phyloP scores from a whole-genome alignment of 2,888 invertebrate genomes.

The Chloromyia formosa region DNA sequence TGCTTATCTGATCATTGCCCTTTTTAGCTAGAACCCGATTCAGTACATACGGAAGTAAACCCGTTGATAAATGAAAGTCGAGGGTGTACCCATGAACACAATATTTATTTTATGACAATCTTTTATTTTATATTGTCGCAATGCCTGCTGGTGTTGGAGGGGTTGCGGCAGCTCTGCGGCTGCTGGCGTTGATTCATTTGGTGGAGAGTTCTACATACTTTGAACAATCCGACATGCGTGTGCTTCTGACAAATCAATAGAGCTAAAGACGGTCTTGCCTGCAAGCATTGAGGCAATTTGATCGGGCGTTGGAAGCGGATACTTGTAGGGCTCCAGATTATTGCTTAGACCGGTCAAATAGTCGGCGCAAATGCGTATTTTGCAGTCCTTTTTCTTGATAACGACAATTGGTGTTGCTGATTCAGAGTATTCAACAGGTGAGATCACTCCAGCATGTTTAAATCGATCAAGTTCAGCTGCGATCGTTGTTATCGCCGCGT shows the following conservation, averaged over 20 bases:
- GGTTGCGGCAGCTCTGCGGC: too few species aligned
- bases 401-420: slow-evolving; percentile 32
- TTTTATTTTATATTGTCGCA: too few species aligned
- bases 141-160: too few species aligned
- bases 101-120: too few species aligned
- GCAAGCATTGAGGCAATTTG: slow-evolving; percentile 14
- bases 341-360: slow-evolving; percentile 23
- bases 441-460: not conserved
- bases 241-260: slow-evolving; percentile 1
- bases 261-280: not conserved
- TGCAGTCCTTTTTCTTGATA: slow-evolving; percentile 16
- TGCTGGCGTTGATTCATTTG: slow-evolving; percentile 46
- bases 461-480: not conserved
- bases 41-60: too few species aligned
- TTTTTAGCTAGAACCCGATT: too few species aligned
- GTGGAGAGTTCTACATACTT: not conserved
- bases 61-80: too few species aligned
- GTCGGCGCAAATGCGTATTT: slow-evolving; percentile 29
- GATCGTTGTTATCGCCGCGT: not conserved
- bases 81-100: too few species aligned
- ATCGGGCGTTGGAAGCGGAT: slow-evolving; percentile 25
- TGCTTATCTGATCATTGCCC: too few species aligned
- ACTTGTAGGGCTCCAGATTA: slow-evolving; percentile 25
- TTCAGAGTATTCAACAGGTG: not conserved
- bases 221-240: slow-evolving; percentile 15